A percentile compares a stretch with the other conserved stretches of the same genome.
phyloP scores from a whole-genome alignment of 2,113 vertebrate genomes.

The Bufo bufo region DNA sequence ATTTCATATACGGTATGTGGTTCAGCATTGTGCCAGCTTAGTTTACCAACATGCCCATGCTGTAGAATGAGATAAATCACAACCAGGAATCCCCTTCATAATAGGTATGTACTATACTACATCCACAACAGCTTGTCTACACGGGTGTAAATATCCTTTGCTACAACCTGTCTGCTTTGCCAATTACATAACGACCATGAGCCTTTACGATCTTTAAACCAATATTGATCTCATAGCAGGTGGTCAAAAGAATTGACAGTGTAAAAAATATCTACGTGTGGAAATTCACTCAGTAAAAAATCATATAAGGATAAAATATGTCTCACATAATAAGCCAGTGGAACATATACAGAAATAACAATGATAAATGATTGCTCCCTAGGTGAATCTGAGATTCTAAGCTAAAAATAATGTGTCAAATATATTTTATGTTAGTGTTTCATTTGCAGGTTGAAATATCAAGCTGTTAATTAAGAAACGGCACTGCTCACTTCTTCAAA shows the following conservation, averaged over 20 bases:
- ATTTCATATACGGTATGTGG: no score
- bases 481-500: background rate
- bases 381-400: background rate
- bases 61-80: no score
- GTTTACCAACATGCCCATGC: no score
- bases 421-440: constrained; percentile 3
- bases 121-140: background rate
- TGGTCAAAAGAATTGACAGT: background rate
- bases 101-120: background rate
- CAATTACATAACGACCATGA: background rate
- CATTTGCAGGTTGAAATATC: constrained; percentile 16
- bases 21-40: no score
- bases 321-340: background rate
- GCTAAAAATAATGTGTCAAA: background rate
- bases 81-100: background rate
- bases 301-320: background rate
- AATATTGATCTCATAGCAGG: background rate
- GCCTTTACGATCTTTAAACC: background rate
- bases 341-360: background rate
- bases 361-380: background rate
- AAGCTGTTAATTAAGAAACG: constrained; percentile 6
- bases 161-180: background rate
- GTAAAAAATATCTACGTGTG: background rate
- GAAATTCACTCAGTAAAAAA: background rate
- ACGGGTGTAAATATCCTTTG: background rate